Conservation (phyloP, 2,113 vertebrate species). For the Tachysurus fulvidraco region DNA sequence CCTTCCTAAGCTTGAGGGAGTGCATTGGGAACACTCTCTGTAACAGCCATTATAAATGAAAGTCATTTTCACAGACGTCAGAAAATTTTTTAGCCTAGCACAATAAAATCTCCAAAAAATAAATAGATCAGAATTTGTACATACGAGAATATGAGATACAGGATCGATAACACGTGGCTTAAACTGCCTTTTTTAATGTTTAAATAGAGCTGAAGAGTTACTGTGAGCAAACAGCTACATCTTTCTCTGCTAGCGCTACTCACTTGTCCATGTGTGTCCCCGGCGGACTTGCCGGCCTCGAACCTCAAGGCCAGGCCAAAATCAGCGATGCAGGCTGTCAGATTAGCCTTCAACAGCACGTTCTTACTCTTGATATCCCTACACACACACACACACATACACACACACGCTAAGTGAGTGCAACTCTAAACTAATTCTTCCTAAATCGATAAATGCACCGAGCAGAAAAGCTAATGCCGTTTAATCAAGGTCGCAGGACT, state of each 20-base stretch:
- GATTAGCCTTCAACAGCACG: conserved; percentile 91
- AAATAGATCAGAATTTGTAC: not conserved
- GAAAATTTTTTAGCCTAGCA: not conserved
- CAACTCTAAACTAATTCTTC: not conserved
- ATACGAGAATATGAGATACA: not conserved
- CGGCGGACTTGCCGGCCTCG: conserved; percentile 95
- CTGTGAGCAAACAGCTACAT: conserved; percentile 21
- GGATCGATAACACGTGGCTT: not conserved
- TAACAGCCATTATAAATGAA: not conserved
- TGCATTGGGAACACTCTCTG: not conserved
- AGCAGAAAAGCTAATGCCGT: not conserved
- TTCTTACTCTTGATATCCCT: conserved; percentile 99
- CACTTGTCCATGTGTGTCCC: conserved; percentile 97
- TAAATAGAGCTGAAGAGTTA: not conserved
- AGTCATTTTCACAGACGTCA: not conserved
- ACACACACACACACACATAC: conserved; percentile 29
- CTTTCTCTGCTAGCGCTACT: conserved; percentile 45
- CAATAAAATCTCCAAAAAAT: not conserved
- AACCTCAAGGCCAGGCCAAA: conserved; percentile 96
- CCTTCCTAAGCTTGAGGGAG: not conserved
- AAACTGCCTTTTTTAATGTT: not conserved
- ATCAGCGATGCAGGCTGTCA: conserved; percentile 94
- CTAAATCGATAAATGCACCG: not conserved
- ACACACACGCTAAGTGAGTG: not conserved
- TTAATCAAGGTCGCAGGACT: not conserved